Conservation (phyloP, 1,140 invertebrate genomes). For the Trachelipus rathkii region DNA sequence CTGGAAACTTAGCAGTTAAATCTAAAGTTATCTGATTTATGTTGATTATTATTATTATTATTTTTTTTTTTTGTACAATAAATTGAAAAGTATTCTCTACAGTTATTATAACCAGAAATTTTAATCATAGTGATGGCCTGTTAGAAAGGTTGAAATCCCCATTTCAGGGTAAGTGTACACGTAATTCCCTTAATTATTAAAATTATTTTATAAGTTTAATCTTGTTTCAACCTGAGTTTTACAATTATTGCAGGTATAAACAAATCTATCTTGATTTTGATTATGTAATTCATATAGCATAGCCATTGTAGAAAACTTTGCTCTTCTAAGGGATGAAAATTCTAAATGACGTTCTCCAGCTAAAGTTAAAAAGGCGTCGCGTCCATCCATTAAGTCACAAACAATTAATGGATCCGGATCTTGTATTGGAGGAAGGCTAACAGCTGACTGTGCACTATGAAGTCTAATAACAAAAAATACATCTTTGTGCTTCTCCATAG, state of each 20-base stretch:
- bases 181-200: no score
- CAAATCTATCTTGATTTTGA: conserved; percentile 94
- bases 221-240: conserved; percentile 91
- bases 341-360: conserved; percentile 98
- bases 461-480: conserved; percentile 97
- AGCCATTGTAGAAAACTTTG: conserved; percentile 93
- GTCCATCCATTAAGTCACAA: conserved; percentile 98
- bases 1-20: no score
- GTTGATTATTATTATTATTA: no score
- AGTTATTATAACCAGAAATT: no score
- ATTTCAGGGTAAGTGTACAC: no score
- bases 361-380: conserved; percentile 97
- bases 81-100: no score
- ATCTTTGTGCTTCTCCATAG: conserved; percentile 99
- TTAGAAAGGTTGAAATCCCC: no score
- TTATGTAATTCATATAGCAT: conserved; percentile 98
- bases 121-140: no score
- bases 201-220: no score
- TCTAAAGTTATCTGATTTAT: no score
- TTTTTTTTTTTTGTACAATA: no score
- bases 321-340: conserved; percentile 91
- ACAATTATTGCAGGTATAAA: conserved; percentile 98
- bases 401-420: conserved; percentile 93
- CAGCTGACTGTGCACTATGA: conserved; percentile 89
- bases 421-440: conserved; percentile 81